Evolutionary conservation across 2,113 vertebrate genomes (phyloP).

Genomic region (Jaculus jaculus): DNA sequence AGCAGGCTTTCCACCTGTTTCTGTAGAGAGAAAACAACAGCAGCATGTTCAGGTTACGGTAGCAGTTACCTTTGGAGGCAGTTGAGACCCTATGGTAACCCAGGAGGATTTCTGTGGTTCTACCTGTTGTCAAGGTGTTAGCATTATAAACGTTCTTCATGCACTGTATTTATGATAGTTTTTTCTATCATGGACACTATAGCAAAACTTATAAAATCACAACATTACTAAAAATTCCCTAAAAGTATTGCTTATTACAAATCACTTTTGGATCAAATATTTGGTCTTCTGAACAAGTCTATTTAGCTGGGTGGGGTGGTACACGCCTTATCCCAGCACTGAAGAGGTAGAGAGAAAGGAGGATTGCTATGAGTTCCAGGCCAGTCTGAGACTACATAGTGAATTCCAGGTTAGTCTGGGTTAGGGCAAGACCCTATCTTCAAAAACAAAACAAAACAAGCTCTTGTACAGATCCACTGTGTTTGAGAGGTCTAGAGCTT

Average conservation of each 20-base stretch:
- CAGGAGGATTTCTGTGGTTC: background rate
- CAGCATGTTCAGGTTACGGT: background rate
- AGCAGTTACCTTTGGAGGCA: background rate
- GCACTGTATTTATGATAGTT: background rate
- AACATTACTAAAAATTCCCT: background rate
- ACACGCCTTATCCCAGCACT: too few species aligned
- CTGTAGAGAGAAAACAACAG: background rate
- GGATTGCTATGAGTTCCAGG: too few species aligned
- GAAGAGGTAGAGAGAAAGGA: too few species aligned
- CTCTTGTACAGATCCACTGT: too few species aligned
- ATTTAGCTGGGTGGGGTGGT: background rate
- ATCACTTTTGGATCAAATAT: background rate
- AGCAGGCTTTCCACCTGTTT: background rate
- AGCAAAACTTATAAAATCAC: background rate
- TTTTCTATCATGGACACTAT: background rate
- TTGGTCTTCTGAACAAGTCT: background rate
- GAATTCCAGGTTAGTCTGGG: too few species aligned
- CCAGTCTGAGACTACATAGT: too few species aligned
- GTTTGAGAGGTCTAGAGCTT: too few species aligned
- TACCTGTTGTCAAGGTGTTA: background rate
- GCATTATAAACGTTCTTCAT: slow-evolving; percentile 4
- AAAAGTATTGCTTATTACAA: background rate
- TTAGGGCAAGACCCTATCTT: too few species aligned
- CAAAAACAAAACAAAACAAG: too few species aligned
- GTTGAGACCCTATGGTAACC: background rate